Evolutionary conservation across 2,888 invertebrate species (phyloP).

Genomic region (Tanytarsus gracilentus): DNA sequence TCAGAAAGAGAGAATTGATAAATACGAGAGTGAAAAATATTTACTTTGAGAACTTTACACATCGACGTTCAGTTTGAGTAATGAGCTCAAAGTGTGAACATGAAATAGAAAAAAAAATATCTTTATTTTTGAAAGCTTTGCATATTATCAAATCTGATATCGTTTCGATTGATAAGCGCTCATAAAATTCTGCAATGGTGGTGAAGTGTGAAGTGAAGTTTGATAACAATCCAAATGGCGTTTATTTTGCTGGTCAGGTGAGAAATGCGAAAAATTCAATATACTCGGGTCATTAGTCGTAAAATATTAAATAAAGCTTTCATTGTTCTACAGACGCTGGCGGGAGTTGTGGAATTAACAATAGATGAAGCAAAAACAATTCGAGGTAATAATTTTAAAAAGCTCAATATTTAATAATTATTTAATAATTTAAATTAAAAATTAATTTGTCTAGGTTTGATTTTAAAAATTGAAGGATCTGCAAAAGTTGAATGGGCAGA

Average conservation of each 20-base stretch:
- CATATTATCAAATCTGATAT: neutral
- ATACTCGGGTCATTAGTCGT: constrained; percentile 31
- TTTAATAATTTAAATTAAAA: neutral
- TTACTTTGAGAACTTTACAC: too few species aligned
- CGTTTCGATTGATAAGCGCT: neutral
- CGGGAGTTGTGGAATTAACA: constrained; percentile 11
- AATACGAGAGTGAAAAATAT: too few species aligned
- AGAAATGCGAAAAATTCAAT: neutral
- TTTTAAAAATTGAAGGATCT: constrained; percentile 46
- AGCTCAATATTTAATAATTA: neutral
- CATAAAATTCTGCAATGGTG: constrained; percentile 21
- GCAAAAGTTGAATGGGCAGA: constrained; percentile 49
- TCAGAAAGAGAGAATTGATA: too few species aligned
- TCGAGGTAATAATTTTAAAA: constrained; percentile 6
- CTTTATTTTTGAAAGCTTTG: neutral
- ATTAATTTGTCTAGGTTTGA: constrained; percentile 31
- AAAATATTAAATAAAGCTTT: neutral
- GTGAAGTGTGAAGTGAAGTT: constrained; percentile 35
- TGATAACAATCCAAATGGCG: constrained; percentile 36
- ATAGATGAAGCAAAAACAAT: constrained; percentile 8
- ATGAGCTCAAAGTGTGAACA: too few species aligned
- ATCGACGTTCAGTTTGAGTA: too few species aligned
- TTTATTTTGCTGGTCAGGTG: constrained; percentile 38
- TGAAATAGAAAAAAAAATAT: too few species aligned
- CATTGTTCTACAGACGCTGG: constrained; percentile 41